phyloP scores from a whole-genome alignment of 2,797 vertebrate species.

The Thunnus albacares region DNA sequence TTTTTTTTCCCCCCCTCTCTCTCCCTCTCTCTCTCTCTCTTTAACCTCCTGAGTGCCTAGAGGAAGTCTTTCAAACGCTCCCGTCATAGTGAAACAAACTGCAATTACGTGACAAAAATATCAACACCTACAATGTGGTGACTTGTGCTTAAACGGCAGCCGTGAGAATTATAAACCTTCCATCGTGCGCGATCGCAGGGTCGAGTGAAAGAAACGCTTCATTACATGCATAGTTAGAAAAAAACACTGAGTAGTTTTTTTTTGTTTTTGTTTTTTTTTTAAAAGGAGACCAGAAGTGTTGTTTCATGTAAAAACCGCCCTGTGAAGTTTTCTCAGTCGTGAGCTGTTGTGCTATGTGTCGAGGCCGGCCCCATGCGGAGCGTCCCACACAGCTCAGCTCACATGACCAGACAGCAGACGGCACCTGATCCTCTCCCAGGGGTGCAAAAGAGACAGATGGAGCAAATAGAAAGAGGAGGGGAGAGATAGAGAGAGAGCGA shows the following conservation, averaged over 20 bases:
- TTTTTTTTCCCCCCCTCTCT: background rate
- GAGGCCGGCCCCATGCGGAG: conserved; percentile 50
- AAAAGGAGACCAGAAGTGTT: background rate
- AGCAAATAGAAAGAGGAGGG: conserved; percentile 47
- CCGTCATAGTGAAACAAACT: background rate
- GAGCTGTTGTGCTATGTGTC: conserved; percentile 46
- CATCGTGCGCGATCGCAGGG: conserved; percentile 9
- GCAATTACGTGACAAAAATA: conserved; percentile 13
- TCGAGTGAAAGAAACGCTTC: conserved; percentile 10
- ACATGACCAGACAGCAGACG: conserved; percentile 78
- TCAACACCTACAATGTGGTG: background rate
- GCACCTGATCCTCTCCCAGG: conserved; percentile 82
- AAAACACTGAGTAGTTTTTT: background rate
- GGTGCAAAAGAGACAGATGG: conserved; percentile 79
- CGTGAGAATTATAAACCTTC: conserved; percentile 18
- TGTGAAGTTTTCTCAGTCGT: conserved; percentile 20
- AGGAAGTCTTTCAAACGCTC: conserved; percentile 30
- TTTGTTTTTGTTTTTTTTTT: background rate
- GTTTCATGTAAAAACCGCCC: background rate
- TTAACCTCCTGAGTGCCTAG: background rate
- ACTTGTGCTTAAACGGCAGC: conserved; percentile 4
- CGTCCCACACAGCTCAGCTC: conserved; percentile 64
- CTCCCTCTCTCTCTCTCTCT: background rate
- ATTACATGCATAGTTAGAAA: background rate
- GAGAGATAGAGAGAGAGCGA: background rate